A percentile compares a stretch with the other conserved stretches of the same genome.
These are phyloP conservation scores for Chinchilla lanigera DNA, from an alignment of 2,113 vertebrate species.

Conservation along the genomic window DNA sequence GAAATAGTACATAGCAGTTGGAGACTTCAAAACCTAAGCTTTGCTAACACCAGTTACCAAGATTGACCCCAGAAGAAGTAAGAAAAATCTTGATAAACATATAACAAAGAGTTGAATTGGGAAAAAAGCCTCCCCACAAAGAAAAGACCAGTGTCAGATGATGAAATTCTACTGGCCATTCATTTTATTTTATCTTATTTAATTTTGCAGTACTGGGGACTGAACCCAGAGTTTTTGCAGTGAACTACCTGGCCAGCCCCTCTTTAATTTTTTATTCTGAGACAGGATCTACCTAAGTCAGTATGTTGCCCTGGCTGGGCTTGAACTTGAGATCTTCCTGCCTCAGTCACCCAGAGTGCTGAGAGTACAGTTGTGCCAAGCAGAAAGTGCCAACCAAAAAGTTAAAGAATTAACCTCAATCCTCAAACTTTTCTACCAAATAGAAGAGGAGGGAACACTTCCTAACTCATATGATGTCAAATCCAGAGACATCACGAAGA, in stretches of 20 bases:
- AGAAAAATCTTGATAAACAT: not conserved
- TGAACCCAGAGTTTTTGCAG: not conserved
- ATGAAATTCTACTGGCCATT: not conserved
- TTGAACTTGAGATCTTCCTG: not conserved
- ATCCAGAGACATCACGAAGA: not conserved
- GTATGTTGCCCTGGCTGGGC: not conserved
- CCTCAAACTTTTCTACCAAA: not conserved
- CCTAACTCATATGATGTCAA: not conserved
- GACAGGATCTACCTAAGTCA: not conserved
- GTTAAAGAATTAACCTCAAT: not conserved
- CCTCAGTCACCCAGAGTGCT: not conserved
- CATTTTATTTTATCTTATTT: not conserved
- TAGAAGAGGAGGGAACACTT: not conserved
- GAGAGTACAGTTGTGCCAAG: not conserved
- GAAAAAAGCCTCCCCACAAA: not conserved
- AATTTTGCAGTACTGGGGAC: not conserved
- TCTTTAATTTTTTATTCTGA: not conserved
- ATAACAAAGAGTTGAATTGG: not conserved
- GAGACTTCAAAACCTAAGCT: not conserved
- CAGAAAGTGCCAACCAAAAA: not conserved
- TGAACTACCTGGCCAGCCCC: too few relatives aligned
- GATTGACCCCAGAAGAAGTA: not conserved
- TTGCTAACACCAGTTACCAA: not conserved
- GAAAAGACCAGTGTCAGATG: not conserved
- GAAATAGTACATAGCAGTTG: not conserved